phyloP scores from a whole-genome alignment of 2,888 invertebrate genomes.

The Plusia festucae region DNA sequence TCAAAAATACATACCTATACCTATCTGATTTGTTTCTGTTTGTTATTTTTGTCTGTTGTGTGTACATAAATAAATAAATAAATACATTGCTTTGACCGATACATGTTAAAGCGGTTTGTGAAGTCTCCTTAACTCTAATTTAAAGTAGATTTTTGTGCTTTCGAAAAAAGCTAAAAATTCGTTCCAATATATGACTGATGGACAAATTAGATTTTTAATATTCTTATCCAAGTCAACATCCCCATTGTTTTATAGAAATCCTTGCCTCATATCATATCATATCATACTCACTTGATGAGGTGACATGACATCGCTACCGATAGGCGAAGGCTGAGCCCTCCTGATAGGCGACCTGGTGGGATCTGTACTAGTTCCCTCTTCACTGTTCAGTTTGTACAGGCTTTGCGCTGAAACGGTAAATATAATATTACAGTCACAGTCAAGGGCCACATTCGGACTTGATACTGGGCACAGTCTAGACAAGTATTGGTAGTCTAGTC shows the following conservation, averaged over 20 bases:
- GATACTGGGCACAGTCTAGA: conserved; percentile 22
- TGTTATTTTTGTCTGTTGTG: too few species aligned
- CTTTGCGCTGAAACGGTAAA: conserved; percentile 81
- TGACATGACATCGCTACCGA: conserved; percentile 85
- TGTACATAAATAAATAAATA: too few species aligned
- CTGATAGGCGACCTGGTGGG: conserved; percentile 82
- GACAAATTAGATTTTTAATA: too few species aligned
- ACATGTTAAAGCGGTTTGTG: too few species aligned
- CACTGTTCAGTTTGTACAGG: conserved; percentile 85
- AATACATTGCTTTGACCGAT: too few species aligned
- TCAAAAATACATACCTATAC: too few species aligned
- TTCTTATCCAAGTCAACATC: too few species aligned
- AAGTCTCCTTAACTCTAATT: too few species aligned
- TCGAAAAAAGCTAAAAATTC: too few species aligned
- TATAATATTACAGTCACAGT: not conserved
- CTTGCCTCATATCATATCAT: conserved; percentile 13
- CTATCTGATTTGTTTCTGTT: too few species aligned
- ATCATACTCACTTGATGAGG: conserved; percentile 79
- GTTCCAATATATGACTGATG: too few species aligned
- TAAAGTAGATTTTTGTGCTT: too few species aligned
- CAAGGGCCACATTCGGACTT: not conserved
- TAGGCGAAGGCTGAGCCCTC: conserved; percentile 81
- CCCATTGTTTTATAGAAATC: not conserved
- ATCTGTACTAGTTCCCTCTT: conserved; percentile 76
- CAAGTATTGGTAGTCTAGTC: not conserved